A percentile compares a stretch with the other conserved stretches of the same genome.
phyloP scores from a whole-genome alignment of 2,888 invertebrate genomes.

The Polietes domitor region DNA sequence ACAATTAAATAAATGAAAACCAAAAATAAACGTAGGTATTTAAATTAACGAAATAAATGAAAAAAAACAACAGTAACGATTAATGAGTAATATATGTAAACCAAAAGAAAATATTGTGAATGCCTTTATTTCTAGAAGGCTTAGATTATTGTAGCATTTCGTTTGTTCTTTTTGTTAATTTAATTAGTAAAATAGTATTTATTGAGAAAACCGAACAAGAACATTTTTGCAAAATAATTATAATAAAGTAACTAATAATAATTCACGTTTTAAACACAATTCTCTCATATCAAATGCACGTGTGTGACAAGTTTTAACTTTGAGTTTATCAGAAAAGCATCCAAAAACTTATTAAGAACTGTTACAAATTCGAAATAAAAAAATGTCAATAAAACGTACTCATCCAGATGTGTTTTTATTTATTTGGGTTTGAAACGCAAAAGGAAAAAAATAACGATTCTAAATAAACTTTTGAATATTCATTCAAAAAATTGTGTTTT shows the following conservation, averaged over 20 bases:
- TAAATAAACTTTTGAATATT: no score
- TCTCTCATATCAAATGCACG: constrained; percentile 59
- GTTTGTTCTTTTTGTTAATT: constrained; percentile 20
- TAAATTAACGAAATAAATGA: constrained; percentile 33
- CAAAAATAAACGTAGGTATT: constrained; percentile 36
- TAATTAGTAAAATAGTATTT: constrained; percentile 42
- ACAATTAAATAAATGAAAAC: constrained; percentile 4
- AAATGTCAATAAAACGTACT: neutral
- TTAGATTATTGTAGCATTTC: constrained; percentile 44
- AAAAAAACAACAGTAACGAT: constrained; percentile 6
- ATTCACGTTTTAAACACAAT: constrained; percentile 1
- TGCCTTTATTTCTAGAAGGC: constrained; percentile 37
- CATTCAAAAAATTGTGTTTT: no score
- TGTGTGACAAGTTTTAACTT: constrained; percentile 18
- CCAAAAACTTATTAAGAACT: neutral
- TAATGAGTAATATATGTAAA: constrained; percentile 5
- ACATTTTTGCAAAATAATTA: constrained; percentile 25
- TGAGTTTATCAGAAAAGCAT: neutral
- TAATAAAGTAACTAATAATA: neutral
- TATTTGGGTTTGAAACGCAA: no score
- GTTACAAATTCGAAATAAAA: constrained; percentile 3
- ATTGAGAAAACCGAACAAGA: constrained; percentile 31
- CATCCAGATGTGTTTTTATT: no score
- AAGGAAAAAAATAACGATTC: no score
- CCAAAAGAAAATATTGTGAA: constrained; percentile 26